Evolutionary conservation across 2,888 invertebrate genomes (phyloP).

Genomic region (Hyposoter dolosus): DNA sequence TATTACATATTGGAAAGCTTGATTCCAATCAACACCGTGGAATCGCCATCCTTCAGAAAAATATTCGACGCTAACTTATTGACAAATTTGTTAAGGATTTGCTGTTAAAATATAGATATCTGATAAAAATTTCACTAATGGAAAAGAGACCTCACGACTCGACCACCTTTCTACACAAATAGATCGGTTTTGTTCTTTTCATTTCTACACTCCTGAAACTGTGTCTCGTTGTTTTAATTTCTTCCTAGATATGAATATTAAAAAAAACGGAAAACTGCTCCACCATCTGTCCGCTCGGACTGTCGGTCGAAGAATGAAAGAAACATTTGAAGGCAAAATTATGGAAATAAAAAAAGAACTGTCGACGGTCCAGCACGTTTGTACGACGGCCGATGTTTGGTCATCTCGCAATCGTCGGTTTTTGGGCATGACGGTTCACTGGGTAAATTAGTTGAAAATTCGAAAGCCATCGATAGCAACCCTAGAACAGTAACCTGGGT

Average conservation of each 20-base stretch:
- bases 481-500: too few relatives aligned
- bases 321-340: background rate
- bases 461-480: background rate
- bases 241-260: background rate
- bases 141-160: too few relatives aligned
- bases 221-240: background rate
- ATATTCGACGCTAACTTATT: constrained; percentile 28
- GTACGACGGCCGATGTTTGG: background rate
- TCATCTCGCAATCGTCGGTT: background rate
- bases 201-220: too few relatives aligned
- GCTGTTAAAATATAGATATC: too few relatives aligned
- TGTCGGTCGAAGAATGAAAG: background rate
- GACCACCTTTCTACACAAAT: too few relatives aligned
- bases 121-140: too few relatives aligned
- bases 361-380: background rate
- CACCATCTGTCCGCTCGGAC: background rate
- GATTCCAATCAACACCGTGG: constrained; percentile 21
- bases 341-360: background rate
- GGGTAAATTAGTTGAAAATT: background rate
- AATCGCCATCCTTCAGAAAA: constrained; percentile 28
- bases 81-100: too few relatives aligned
- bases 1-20: constrained; percentile 22
- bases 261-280: background rate
- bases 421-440: background rate
- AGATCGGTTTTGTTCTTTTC: too few relatives aligned